phyloP scores from a whole-genome alignment of 1,140 invertebrate species.

The Chironomus striatipennis region DNA sequence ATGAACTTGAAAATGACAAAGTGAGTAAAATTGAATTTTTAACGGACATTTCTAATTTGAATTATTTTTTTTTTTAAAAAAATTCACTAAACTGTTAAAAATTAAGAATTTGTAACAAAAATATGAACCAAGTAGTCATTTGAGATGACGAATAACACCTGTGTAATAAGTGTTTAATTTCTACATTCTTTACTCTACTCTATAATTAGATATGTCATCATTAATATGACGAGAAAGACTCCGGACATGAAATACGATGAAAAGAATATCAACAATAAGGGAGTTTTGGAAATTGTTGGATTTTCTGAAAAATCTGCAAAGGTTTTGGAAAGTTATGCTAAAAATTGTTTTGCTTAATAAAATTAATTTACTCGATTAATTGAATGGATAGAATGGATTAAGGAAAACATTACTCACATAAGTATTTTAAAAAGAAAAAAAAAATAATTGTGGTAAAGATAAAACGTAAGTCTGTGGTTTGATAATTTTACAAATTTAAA shows the following conservation, averaged over 20 bases:
- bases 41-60: not conserved
- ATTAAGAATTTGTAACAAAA: too few relatives aligned
- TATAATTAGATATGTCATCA: slow-evolving; percentile 4
- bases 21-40: not conserved
- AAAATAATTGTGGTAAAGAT: not conserved
- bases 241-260: not conserved
- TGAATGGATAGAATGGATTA: not conserved
- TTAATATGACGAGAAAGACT: not conserved
- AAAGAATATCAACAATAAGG: not conserved
- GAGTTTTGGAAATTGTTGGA: not conserved
- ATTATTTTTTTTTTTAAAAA: not conserved
- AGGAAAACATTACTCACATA: too few relatives aligned
- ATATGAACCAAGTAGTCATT: too few relatives aligned
- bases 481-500: too few relatives aligned
- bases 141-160: not conserved
- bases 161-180: not conserved
- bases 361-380: not conserved
- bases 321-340: not conserved
- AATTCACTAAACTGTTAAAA: too few relatives aligned
- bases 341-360: slow-evolving; percentile 9
- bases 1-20: slow-evolving; percentile 15
- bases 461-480: not conserved
- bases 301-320: not conserved
- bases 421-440: not conserved
- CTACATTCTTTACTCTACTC: not conserved